Base-by-base conservation (phyloP, 1,140 invertebrate genomes). In the Eriosoma lanigerum region DNA sequence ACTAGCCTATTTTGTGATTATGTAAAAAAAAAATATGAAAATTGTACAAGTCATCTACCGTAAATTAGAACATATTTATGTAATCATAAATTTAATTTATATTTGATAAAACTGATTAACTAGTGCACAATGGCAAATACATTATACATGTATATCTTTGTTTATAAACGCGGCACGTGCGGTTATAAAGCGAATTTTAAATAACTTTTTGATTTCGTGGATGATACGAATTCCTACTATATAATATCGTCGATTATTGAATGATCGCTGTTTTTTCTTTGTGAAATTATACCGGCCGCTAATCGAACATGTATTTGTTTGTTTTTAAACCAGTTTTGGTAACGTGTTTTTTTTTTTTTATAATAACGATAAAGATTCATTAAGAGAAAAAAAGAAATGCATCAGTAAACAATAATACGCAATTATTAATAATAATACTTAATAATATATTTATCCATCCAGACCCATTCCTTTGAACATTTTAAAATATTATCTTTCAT, bases 261-360 rank as follows among this genome's bases (percentile, higher is more conserved):
- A 68, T 17, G 21, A 21, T 24, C 0, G 21, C 21, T 48, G 24
- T 29, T 52, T 72, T 50, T 70, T 72, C 12, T 68, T 24, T 50
- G 8, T 8, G 32, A 3, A 8, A 8, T 48, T 29, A n/a, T 26
- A 26, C 29, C 6, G 15, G 3, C 13, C 9, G 10, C 64, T 48
- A 29, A 72, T 52, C 68, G 68, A 29, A 52, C 48, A 52, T 52
- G 29, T 48, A 1, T 48, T 6, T 48, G 10, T 13, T 48, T 48
- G 4, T 50, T 29, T 72, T 29, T 29, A 52, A 72, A 72, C 68
- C 68, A 29, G 68, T 72, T 72, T 29, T 50, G 3, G 48, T 72
- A 72, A 72, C 68, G 46, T n/a, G 46, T 72, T 72, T 72, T 72
- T 72, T n/a, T 21, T 72, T 72, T 72, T 72, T 72, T 72, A 52